Conservation (phyloP, 1,140 invertebrate genomes). For the Megathymus violae region DNA sequence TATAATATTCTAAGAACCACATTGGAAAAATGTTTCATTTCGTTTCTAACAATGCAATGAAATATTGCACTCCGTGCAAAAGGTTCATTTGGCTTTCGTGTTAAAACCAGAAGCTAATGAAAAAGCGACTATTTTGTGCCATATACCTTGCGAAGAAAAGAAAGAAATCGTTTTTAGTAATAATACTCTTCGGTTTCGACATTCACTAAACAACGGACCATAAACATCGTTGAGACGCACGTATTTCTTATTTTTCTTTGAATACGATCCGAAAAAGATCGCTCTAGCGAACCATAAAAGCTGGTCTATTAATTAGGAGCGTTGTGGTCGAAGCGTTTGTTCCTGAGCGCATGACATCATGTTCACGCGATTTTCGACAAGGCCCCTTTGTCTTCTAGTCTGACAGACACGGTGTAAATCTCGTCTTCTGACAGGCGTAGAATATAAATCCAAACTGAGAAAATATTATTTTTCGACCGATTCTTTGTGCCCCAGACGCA, state of each 20-base stretch:
- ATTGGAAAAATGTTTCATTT: neutral
- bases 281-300: conserved; percentile 64
- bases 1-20: neutral
- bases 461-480: conserved; percentile 68
- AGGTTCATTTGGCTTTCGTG: conserved; percentile 29
- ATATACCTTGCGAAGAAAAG: conserved; percentile 41
- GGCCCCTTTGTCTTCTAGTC: conserved; percentile 67
- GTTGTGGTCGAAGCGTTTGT: conserved; percentile 40
- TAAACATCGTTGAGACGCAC: conserved; percentile 67
- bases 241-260: conserved; percentile 78
- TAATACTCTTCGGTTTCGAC: conserved; percentile 52
- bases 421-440: conserved; percentile 66
- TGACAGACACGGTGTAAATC: conserved; percentile 73
- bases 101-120: conserved; percentile 4
- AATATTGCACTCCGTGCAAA: neutral
- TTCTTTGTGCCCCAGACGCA: conserved; percentile 56
- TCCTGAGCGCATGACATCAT: conserved; percentile 72
- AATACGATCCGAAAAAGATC: conserved; percentile 66
- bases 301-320: conserved; percentile 75
- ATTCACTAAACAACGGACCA: conserved; percentile 68
- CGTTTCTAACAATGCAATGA: neutral
- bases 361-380: conserved; percentile 64
- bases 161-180: conserved; percentile 67
- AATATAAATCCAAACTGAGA: conserved; percentile 66
- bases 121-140: conserved; percentile 3